phyloP scores from a whole-genome alignment of 2,113 vertebrate genomes.

The Thunnus thynnus region DNA sequence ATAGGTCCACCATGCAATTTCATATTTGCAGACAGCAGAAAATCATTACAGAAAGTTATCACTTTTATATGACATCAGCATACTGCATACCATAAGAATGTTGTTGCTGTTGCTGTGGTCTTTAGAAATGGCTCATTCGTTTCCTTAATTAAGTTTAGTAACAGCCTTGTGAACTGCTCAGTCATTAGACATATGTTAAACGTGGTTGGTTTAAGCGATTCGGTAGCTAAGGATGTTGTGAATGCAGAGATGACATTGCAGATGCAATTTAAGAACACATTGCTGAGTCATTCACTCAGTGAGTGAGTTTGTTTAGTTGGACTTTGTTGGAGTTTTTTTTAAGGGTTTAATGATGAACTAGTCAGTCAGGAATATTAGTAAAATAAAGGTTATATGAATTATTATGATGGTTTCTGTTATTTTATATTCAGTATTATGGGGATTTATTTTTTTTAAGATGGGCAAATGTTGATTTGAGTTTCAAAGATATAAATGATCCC shows the following conservation, averaged over 20 bases:
- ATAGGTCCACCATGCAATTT: not conserved
- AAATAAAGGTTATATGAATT: not conserved
- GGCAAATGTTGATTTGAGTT: too few relatives aligned
- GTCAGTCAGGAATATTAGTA: not conserved
- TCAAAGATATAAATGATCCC: too few relatives aligned
- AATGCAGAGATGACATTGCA: constrained; percentile 35
- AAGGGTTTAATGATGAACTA: constrained; percentile 2
- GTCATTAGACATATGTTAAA: constrained; percentile 44
- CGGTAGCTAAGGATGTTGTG: not conserved
- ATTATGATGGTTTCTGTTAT: not conserved
- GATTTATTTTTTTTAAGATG: too few relatives aligned
- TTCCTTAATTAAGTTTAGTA: constrained; percentile 61
- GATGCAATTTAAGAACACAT: constrained; percentile 2
- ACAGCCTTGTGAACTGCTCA: constrained; percentile 36
- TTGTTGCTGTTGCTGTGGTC: constrained; percentile 36
- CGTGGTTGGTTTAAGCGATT: constrained; percentile 16
- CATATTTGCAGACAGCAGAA: constrained; percentile 30
- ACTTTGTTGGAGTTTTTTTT: not conserved
- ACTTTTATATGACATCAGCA: constrained; percentile 57
- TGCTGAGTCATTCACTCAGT: constrained; percentile 10
- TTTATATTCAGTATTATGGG: not conserved
- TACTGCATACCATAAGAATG: constrained; percentile 14
- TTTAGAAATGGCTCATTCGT: constrained; percentile 59
- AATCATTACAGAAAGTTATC: constrained; percentile 30
- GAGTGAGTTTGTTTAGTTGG: not conserved